phyloP scores from a whole-genome alignment of 2,888 invertebrate species.

The Drosophila mimica region DNA sequence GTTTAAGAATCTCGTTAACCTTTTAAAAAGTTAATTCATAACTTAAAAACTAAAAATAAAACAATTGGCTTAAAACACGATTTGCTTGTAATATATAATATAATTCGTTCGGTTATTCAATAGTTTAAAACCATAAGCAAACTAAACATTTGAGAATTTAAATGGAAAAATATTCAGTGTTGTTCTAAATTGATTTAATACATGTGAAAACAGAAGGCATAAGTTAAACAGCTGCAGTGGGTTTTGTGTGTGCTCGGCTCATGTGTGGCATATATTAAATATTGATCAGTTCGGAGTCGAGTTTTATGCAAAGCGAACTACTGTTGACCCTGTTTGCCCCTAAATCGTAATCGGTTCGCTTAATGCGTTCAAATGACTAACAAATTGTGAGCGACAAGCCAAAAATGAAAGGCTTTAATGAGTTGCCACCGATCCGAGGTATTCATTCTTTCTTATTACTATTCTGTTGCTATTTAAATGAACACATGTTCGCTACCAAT shows the following conservation, averaged over 20 bases:
- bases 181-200: neutral
- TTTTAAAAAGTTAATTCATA: neutral
- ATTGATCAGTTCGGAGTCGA: slow-evolving; percentile 18
- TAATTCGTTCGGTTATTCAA: neutral
- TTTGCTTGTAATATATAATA: neutral
- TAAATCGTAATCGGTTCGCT: slow-evolving; percentile 21
- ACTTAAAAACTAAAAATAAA: neutral
- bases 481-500: slow-evolving; percentile 47
- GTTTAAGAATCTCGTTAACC: neutral
- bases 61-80: neutral
- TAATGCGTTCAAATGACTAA: slow-evolving; percentile 46
- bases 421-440: slow-evolving; percentile 19
- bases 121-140: neutral
- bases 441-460: slow-evolving; percentile 43
- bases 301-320: slow-evolving; percentile 31
- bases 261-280: slow-evolving; percentile 32
- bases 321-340: neutral
- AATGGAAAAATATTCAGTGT: neutral
- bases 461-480: slow-evolving; percentile 58
- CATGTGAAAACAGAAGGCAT: neutral
- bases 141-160: neutral
- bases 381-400: slow-evolving; percentile 44
- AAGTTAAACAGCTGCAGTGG: slow-evolving; percentile 1
- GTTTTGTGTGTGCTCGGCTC: neutral
- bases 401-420: slow-evolving; percentile 33